A percentile compares a stretch with the other conserved stretches of the same genome.
phyloP scores from a whole-genome alignment of 1,140 invertebrate genomes.

The Lasioglossum albipes region DNA sequence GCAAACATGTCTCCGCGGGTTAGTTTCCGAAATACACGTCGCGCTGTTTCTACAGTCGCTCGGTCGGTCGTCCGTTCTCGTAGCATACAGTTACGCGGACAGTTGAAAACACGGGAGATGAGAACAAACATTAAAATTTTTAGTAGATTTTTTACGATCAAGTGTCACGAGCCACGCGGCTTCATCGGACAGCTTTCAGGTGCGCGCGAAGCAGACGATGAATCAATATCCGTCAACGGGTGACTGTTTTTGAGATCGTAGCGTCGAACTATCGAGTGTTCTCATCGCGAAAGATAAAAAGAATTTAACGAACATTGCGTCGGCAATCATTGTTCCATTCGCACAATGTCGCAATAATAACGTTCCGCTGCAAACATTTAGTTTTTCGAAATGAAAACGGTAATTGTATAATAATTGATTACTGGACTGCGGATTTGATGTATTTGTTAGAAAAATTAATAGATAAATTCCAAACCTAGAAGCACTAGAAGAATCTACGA shows the following conservation, averaged over 20 bases:
- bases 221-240: constrained; percentile 6
- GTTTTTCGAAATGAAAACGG: too few species aligned
- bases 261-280: not conserved
- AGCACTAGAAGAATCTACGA: too few species aligned
- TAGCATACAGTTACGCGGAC: not conserved
- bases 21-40: constrained; percentile 2
- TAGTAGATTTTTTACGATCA: constrained; percentile 15
- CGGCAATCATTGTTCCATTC: too few species aligned
- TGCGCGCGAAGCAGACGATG: not conserved
- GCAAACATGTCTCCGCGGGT: not conserved
- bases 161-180: not conserved
- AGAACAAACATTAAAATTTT: constrained; percentile 14
- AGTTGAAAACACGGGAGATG: not conserved
- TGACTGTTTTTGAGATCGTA: not conserved
- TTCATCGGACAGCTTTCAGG: not conserved
- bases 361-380: too few species aligned
- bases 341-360: too few species aligned
- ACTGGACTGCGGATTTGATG: too few species aligned
- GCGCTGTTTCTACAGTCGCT: not conserved
- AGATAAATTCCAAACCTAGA: too few species aligned
- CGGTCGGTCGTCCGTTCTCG: not conserved
- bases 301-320: too few species aligned
- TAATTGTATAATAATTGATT: too few species aligned
- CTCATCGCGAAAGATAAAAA: not conserved
- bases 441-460: too few species aligned